phyloP scores from a whole-genome alignment of 2,797 vertebrate species.

The Falco concolor region DNA sequence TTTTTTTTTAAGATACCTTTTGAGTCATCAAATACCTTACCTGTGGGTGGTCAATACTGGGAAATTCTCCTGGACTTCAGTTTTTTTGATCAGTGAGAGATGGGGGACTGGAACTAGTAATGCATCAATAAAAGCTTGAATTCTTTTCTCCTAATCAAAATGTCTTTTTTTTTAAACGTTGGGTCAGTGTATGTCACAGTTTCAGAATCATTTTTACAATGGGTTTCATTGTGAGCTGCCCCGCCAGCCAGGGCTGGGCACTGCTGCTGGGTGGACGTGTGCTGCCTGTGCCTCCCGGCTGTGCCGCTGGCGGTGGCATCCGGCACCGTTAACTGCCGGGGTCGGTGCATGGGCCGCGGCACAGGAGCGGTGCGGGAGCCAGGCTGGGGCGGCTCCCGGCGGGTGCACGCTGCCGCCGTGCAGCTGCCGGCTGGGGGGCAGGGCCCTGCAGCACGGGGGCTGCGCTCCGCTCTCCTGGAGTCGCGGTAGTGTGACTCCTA shows the following conservation, averaged over 20 bases:
- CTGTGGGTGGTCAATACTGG: background rate
- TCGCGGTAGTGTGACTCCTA: rapidly evolving
- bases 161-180: background rate
- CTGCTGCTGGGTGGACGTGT: no score
- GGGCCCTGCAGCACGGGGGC: no score
- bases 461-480: background rate
- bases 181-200: background rate
- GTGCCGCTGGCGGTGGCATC: no score
- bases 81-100: background rate
- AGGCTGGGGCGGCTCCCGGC: no score
- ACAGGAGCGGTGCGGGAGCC: no score
- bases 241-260: background rate
- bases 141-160: background rate
- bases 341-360: no score
- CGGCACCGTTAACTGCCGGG: no score
- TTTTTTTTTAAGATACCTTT: background rate
- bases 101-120: background rate
- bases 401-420: no score
- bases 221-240: background rate
- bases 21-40: background rate
- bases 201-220: background rate
- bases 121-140: background rate
- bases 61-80: background rate
- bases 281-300: no score
- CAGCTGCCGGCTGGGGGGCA: no score